phyloP scores from a whole-genome alignment of 92 coral and sea anemone species.

The Porites cylindrica region DNA sequence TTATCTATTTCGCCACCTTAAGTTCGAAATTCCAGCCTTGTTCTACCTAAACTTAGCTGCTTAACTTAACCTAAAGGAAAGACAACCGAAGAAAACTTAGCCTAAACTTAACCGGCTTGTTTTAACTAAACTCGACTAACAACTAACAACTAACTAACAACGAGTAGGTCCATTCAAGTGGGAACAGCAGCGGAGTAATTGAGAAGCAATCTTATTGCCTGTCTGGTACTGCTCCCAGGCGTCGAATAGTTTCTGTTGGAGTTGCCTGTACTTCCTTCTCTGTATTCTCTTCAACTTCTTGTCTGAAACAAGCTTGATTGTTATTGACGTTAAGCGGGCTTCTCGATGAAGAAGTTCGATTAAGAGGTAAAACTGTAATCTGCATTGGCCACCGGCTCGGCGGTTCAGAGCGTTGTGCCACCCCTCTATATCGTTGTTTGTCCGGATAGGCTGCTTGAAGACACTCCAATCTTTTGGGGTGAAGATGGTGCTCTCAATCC shows the following conservation, averaged over 20 bases:
- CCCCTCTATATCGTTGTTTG: constrained; percentile 48
- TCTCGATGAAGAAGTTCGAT: constrained; percentile 11
- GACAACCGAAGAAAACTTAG: no score
- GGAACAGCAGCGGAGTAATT: no score
- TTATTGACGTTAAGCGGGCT: constrained; percentile 8
- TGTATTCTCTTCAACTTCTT: constrained; percentile 26
- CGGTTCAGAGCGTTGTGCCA: constrained; percentile 44
- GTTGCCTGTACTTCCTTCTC: constrained; percentile 5
- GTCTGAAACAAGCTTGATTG: constrained; percentile 16
- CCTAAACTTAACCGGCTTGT: no score
- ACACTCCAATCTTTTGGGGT: constrained; percentile 40
- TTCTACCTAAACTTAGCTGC: no score
- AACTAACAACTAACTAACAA: no score
- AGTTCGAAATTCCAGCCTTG: no score
- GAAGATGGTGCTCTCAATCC: constrained; percentile 17
- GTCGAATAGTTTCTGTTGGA: background rate
- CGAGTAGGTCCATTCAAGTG: no score
- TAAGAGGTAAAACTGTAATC: constrained; percentile 11
- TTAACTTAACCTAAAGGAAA: no score
- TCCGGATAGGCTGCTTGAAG: constrained; percentile 11
- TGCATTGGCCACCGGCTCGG: constrained; percentile 19
- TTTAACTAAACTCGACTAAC: no score
- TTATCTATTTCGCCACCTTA: no score
- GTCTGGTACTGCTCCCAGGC: background rate
- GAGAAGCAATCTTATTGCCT: constrained; percentile 11